Conservation (phyloP, 2,797 vertebrate genomes). For the Cyprinodon diabolis region DNA sequence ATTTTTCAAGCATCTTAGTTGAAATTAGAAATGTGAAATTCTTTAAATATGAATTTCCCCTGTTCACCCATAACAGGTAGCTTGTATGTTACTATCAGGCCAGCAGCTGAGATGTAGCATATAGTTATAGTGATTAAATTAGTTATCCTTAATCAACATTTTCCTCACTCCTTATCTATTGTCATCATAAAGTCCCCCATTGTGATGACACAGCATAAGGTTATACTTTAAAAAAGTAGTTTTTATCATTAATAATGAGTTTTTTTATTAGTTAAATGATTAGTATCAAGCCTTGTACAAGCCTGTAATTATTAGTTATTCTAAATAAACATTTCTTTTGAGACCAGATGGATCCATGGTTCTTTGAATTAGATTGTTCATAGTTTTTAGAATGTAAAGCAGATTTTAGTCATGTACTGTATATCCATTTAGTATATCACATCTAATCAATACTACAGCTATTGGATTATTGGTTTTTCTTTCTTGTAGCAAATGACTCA, state of each 20-base stretch:
- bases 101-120: background rate
- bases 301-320: background rate
- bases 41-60: background rate
- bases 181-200: background rate
- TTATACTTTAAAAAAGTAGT: background rate
- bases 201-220: background rate
- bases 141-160: background rate
- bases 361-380: background rate
- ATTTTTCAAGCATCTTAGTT: background rate
- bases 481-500: background rate
- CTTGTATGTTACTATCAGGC: background rate
- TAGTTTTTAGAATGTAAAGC: background rate
- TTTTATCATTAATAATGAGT: background rate
- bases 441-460: background rate
- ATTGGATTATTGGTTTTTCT: background rate
- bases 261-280: background rate
- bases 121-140: background rate
- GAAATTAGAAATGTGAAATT: background rate
- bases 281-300: background rate
- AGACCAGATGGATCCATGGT: background rate
- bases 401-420: background rate
- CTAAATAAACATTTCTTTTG: background rate
- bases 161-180: background rate
- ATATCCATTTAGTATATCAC: background rate
- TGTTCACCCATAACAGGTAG: background rate